phyloP scores from a whole-genome alignment of 2,888 invertebrate genomes.

The Acronicta leporina region DNA sequence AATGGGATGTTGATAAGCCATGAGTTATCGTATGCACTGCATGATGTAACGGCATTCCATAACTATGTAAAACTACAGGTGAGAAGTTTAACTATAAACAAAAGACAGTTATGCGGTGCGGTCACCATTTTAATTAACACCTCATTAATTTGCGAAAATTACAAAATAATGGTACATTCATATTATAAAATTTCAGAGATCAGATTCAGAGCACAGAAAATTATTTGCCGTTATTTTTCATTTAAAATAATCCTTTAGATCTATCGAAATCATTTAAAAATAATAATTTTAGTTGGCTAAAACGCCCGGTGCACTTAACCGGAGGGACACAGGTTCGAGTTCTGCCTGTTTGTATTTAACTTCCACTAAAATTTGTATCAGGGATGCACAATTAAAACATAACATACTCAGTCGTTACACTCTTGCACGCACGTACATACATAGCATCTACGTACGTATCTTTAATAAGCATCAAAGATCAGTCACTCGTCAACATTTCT shows the following conservation, averaged over 20 bases:
- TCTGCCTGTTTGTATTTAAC: too few relatives aligned
- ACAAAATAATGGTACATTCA: too few relatives aligned
- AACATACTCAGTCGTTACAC: constrained; percentile 4
- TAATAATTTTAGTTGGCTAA: too few relatives aligned
- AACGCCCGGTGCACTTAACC: too few relatives aligned
- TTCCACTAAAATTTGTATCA: too few relatives aligned
- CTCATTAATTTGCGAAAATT: background rate
- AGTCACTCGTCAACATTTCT: background rate
- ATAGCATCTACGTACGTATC: constrained; percentile 2
- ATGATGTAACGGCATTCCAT: constrained; percentile 63
- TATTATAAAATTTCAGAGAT: background rate
- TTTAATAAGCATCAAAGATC: background rate
- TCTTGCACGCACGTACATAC: constrained; percentile 15
- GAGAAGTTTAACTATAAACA: constrained; percentile 17
- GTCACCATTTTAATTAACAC: background rate
- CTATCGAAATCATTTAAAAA: too few relatives aligned
- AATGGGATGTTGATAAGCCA: constrained; percentile 72
- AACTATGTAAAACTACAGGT: constrained; percentile 13
- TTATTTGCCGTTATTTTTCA: too few relatives aligned
- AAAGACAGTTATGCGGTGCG: background rate
- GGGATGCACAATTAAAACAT: background rate
- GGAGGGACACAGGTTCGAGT: too few relatives aligned
- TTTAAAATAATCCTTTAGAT: too few relatives aligned
- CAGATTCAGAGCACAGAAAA: background rate
- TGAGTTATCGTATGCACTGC: constrained; percentile 55